phyloP scores from a whole-genome alignment of 2,113 vertebrate species.

The Nothocercus nigrocapillus region DNA sequence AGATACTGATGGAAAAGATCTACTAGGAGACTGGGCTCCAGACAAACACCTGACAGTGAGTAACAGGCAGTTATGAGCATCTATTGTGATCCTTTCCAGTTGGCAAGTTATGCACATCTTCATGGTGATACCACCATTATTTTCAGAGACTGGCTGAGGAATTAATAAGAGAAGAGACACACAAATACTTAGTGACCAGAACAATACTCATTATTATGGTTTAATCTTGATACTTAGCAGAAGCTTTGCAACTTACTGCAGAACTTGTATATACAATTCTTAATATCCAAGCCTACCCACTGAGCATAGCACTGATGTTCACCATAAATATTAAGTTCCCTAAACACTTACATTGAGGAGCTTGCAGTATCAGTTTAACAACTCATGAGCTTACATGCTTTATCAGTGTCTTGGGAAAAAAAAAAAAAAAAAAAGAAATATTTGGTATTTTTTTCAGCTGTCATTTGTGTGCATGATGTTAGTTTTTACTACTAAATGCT shows the following conservation, averaged over 20 bases:
- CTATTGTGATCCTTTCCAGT: not conserved
- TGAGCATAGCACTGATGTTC: not conserved
- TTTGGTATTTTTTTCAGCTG: constrained; percentile 13
- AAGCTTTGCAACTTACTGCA: not conserved
- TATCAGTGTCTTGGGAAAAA: not conserved
- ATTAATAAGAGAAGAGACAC: not conserved
- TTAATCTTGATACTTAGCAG: not conserved
- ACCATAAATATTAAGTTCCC: not conserved
- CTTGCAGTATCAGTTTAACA: not conserved
- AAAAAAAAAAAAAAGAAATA: not conserved
- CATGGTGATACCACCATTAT: not conserved
- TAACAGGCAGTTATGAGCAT: not conserved
- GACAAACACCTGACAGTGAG: not conserved
- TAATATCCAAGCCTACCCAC: not conserved
- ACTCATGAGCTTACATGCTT: not conserved
- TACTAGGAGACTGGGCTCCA: not conserved
- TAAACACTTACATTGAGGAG: not conserved
- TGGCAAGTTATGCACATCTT: not conserved
- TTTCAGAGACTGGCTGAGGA: not conserved
- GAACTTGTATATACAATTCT: not conserved
- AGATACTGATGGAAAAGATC: not conserved
- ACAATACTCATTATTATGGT: not conserved
- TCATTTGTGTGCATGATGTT: not conserved
- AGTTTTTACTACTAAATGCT: not conserved
- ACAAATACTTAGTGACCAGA: not conserved